These are phyloP conservation scores for Bicyclus anynana DNA, from an alignment of 1,140 invertebrate genomes.

Conservation along the genomic window DNA sequence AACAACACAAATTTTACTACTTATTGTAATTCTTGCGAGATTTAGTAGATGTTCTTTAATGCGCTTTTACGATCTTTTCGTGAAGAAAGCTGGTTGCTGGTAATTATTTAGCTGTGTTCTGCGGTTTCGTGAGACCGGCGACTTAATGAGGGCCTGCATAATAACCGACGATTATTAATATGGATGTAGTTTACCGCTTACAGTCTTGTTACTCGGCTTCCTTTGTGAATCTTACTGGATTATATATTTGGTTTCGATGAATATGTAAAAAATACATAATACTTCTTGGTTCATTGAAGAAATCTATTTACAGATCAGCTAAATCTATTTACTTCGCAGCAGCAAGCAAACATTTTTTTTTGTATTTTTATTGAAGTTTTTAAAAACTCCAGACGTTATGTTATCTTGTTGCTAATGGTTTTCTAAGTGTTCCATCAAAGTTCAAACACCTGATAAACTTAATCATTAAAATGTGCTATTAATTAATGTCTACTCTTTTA, in stretches of 20 bases:
- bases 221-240: constrained; percentile 2
- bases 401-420: too few species aligned
- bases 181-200: constrained; percentile 46
- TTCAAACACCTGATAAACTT: too few species aligned
- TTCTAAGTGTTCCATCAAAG: too few species aligned
- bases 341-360: too few species aligned
- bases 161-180: constrained; percentile 67
- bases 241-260: not conserved
- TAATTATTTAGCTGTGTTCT: constrained; percentile 69
- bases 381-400: too few species aligned
- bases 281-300: too few species aligned
- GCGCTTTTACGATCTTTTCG: constrained; percentile 61
- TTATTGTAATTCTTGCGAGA: constrained; percentile 6
- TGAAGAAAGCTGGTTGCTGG: constrained; percentile 55
- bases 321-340: too few species aligned
- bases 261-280: too few species aligned
- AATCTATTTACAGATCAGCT: too few species aligned
- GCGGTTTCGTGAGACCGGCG: constrained; percentile 58
- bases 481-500: too few species aligned
- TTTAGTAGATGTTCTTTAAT: constrained; percentile 42
- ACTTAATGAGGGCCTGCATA: constrained; percentile 59
- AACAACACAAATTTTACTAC: constrained; percentile 45
- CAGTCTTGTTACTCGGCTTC: constrained; percentile 44
- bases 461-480: too few species aligned
- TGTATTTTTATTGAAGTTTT: too few species aligned